These are phyloP conservation scores for Pelobates fuscus DNA, from an alignment of 2,113 vertebrate species.

Conservation along the genomic window DNA sequence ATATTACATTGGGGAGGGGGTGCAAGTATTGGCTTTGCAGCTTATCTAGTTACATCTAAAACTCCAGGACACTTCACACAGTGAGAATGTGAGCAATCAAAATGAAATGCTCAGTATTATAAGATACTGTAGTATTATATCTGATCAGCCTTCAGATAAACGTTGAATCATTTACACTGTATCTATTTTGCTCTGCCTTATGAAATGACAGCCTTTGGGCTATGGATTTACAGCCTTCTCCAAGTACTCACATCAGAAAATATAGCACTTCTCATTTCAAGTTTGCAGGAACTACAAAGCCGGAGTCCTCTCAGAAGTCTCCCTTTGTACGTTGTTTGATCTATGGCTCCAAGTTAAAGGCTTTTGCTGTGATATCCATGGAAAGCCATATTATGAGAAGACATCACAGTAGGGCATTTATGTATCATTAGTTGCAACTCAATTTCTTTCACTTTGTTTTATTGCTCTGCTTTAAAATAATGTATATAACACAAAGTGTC, in stretches of 20 bases:
- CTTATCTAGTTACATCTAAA: neutral
- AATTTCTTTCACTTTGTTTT: neutral
- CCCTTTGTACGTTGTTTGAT: conserved; percentile 29
- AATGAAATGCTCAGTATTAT: neutral
- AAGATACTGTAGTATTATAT: neutral
- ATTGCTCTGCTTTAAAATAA: neutral
- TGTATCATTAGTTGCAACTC: neutral
- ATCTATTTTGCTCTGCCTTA: conserved; percentile 4
- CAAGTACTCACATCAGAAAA: conserved; percentile 25
- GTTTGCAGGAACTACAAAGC: conserved; percentile 13
- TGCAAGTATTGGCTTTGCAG: too few species aligned
- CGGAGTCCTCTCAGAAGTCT: conserved; percentile 12
- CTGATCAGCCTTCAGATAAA: neutral
- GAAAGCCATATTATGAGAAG: conserved; percentile 8
- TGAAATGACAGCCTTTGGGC: conserved; percentile 12
- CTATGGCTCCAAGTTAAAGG: neutral
- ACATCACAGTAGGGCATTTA: neutral
- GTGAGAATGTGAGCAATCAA: neutral
- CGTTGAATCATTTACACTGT: neutral
- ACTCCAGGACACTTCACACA: neutral
- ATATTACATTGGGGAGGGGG: too few species aligned
- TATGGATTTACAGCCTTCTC: neutral
- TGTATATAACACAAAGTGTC: too few species aligned
- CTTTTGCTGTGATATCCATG: conserved; percentile 18
- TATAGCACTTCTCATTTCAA: conserved; percentile 1